Percentiles rank a stretch among this genome's conserved stretches.
Evolutionary conservation across 2,113 vertebrate species (phyloP).

Genomic region (Anseranas semipalmata): DNA sequence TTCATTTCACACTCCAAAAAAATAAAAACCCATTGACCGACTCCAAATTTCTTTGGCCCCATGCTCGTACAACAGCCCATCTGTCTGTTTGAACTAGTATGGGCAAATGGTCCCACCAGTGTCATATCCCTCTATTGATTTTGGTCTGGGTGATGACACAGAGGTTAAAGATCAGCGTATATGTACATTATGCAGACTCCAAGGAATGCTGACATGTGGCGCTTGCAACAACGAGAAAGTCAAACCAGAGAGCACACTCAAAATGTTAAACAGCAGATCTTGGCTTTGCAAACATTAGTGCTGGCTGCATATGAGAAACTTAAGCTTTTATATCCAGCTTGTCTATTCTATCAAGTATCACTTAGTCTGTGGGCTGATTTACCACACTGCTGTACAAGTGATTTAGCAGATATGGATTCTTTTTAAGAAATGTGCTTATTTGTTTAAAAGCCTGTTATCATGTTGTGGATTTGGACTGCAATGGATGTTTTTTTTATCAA

Average conservation of each 20-base stretch:
- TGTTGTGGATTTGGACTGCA: conserved; percentile 36
- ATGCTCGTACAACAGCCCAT: not conserved
- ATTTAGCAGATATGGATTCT: conserved; percentile 35
- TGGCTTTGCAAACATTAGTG: conserved; percentile 42
- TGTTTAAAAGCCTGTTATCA: conserved; percentile 49
- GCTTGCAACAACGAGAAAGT: conserved; percentile 38
- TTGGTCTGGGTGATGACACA: conserved; percentile 43
- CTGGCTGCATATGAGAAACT: conserved; percentile 44
- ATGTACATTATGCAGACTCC: conserved; percentile 51
- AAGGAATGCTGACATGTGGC: conserved; percentile 57
- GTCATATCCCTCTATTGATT: conserved; percentile 57
- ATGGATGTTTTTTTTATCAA: not conserved
- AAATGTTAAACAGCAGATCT: not conserved
- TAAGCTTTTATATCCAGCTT: conserved; percentile 34
- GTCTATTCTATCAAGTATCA: conserved; percentile 39
- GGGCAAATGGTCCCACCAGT: conserved; percentile 27
- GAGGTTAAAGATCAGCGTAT: conserved; percentile 53
- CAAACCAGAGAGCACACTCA: not conserved
- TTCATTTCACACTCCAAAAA: not conserved
- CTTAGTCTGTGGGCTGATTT: conserved; percentile 27
- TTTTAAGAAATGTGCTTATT: conserved; percentile 41
- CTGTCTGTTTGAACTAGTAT: conserved; percentile 42
- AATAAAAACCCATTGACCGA: rapidly evolving
- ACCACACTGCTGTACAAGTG: conserved; percentile 3
- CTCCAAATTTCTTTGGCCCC: not conserved